Evolutionary conservation across 2,888 invertebrate species (phyloP), one percentile per base, ranked within the genome.

Genomic region (Phyto melanocephala): DNA sequence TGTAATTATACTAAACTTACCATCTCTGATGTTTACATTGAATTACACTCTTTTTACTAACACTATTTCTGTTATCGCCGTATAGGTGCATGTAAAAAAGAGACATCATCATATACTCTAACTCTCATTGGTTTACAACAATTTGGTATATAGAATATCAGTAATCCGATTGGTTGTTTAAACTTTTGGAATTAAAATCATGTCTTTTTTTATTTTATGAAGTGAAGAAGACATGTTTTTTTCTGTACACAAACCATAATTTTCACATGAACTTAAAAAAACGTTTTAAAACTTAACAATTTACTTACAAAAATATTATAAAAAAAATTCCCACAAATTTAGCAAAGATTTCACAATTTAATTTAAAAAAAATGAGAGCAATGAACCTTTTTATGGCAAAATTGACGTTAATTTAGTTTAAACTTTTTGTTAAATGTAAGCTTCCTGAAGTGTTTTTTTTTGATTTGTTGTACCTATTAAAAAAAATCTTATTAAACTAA

Each of bases 261-360:
- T 58, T 74, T 68, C 77, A 47, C 60, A 52, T 70, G 60, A 76
- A 50, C 40, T 47, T 47, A 45, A 54, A 17, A 60, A 45, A 47
- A 24, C 7, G n/a, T 10, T 11, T 15, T 15, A 45, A 54, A 50
- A 33, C 3, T 24, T 8, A 0, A 40, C n/a, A 40, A 58, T 58
- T 67, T 67, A 60, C 24, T 54, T 56, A 54, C n/a, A 62, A 33
- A 54, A n/a, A n/a, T 33, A n/a, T n/a, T n/a, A n/a, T 28, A 65
- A 15, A 4, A 22, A 56, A 78, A 22, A 72, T 72, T 72, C 79
- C 45, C 72, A 67, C 52, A 79, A 72, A 67, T 79, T 79, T 42
- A 67, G 35, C 50, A 47, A 79, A 58, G 8, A 54, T 78, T 78
- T 78, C 37, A 52, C 42, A 62, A 56, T 45, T 72, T 45, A n/a